Conservation (phyloP, 2,113 vertebrate genomes). For the Nothoprocta pentlandii region DNA sequence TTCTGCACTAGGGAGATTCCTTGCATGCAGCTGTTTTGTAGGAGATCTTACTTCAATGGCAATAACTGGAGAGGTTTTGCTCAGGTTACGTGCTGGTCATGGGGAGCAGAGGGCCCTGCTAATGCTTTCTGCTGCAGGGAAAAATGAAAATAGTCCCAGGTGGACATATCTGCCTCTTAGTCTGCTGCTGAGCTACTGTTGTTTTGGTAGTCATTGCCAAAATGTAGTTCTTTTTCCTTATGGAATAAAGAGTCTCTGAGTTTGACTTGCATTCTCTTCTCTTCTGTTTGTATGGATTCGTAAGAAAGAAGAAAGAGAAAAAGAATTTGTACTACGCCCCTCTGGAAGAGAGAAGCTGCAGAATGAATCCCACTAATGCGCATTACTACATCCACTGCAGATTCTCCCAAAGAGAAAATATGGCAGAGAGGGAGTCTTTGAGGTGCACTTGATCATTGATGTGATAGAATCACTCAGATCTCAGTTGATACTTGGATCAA, state of each 20-base stretch:
- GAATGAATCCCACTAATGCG: not conserved
- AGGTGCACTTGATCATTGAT: not conserved
- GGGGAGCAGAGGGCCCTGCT: not conserved
- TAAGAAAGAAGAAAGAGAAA: not conserved
- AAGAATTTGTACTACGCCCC: not conserved
- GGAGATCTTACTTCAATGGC: not conserved
- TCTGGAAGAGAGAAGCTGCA: not conserved
- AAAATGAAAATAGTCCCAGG: not conserved
- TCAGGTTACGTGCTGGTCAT: not conserved
- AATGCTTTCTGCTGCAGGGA: too few relatives aligned
- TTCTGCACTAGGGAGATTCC: not conserved
- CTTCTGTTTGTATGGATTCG: not conserved
- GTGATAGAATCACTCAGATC: not conserved
- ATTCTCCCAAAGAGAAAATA: not conserved
- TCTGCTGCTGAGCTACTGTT: not conserved
- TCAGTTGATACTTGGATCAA: not conserved
- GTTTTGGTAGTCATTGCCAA: not conserved
- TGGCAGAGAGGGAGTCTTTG: rapidly evolving
- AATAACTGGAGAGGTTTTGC: not conserved
- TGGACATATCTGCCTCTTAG: too few relatives aligned
- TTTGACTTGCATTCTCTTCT: not conserved
- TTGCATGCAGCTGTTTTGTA: rapidly evolving
- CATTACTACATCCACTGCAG: not conserved
- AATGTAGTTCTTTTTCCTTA: not conserved
- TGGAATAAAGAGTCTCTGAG: not conserved